A percentile compares a stretch with the other conserved stretches of the same genome.
Evolutionary conservation across 2,888 invertebrate species (phyloP).

Genomic region (Xanthia togata): DNA sequence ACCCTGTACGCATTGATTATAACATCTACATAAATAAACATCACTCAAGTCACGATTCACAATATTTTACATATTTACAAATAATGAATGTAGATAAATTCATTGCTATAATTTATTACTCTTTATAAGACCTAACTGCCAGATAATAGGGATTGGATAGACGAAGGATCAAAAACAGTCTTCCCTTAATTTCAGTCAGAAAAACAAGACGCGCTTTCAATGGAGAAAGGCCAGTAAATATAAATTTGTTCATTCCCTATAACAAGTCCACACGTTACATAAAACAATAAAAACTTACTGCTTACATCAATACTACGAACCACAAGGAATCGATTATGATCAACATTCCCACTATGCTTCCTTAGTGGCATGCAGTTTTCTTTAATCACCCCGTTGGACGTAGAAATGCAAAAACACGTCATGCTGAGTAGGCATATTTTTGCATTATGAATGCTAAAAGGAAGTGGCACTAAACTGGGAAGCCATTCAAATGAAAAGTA

Average conservation of each 20-base stretch:
- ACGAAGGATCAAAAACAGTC: background rate
- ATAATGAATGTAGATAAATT: constrained; percentile 12
- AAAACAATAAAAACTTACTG: constrained; percentile 4
- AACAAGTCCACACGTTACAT: background rate
- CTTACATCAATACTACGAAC: background rate
- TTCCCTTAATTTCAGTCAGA: background rate
- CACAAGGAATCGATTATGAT: constrained; percentile 32
- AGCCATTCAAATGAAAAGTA: constrained; percentile 1
- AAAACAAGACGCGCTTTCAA: background rate
- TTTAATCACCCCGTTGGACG: constrained; percentile 15
- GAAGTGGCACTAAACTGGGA: constrained; percentile 8
- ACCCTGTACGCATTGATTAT: background rate
- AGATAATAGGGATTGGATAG: background rate
- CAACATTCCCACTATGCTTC: background rate
- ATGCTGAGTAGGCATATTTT: constrained; percentile 12
- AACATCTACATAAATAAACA: constrained; percentile 13
- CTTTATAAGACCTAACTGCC: background rate
- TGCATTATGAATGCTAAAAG: constrained; percentile 23
- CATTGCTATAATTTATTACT: constrained; percentile 16
- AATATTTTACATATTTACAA: constrained; percentile 45
- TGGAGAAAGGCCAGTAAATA: background rate
- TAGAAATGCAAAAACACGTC: constrained; percentile 17
- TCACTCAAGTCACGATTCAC: background rate
- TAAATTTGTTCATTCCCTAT: background rate
- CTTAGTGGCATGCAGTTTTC: constrained; percentile 25